These are phyloP conservation scores for Hippocampus comes DNA, from an alignment of 2,113 vertebrate genomes.

Conservation along the genomic window DNA sequence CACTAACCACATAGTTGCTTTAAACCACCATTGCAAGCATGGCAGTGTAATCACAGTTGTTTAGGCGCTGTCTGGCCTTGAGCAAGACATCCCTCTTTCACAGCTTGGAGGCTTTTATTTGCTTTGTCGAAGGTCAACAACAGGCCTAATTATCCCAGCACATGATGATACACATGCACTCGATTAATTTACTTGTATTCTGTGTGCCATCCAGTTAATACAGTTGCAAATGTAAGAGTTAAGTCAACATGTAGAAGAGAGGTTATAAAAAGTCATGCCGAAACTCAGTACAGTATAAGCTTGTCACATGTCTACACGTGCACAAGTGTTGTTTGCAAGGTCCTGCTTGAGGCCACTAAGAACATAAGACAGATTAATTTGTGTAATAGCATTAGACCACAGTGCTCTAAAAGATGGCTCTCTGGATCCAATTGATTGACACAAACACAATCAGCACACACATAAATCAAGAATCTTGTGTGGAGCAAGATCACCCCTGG, in stretches of 20 bases:
- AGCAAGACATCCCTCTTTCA: background rate
- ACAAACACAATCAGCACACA: constrained; percentile 5
- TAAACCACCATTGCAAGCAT: constrained; percentile 37
- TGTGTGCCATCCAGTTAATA: background rate
- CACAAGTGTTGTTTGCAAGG: constrained; percentile 1
- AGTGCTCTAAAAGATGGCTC: constrained; percentile 38
- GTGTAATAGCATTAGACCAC: constrained; percentile 47
- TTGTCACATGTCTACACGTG: background rate
- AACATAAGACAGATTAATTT: constrained; percentile 49
- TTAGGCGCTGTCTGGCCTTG: background rate
- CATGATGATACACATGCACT: constrained; percentile 14
- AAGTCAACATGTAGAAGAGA: constrained; percentile 16
- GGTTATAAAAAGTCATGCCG: constrained; percentile 2
- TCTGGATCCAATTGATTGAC: constrained; percentile 20
- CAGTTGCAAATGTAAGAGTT: background rate
- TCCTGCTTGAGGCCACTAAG: constrained; percentile 20
- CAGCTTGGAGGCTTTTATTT: constrained; percentile 1
- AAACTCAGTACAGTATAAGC: background rate
- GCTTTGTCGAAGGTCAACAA: constrained; percentile 9
- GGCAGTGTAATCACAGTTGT: constrained; percentile 8
- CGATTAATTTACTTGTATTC: background rate
- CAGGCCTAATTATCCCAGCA: background rate
- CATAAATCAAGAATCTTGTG: constrained; percentile 5
- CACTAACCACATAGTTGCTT: constrained; percentile 48
- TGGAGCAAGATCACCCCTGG: constrained; percentile 49